These are phyloP conservation scores for Ennomos quercinarius DNA, from an alignment of 2,888 invertebrate genomes.

Conservation along the genomic window DNA sequence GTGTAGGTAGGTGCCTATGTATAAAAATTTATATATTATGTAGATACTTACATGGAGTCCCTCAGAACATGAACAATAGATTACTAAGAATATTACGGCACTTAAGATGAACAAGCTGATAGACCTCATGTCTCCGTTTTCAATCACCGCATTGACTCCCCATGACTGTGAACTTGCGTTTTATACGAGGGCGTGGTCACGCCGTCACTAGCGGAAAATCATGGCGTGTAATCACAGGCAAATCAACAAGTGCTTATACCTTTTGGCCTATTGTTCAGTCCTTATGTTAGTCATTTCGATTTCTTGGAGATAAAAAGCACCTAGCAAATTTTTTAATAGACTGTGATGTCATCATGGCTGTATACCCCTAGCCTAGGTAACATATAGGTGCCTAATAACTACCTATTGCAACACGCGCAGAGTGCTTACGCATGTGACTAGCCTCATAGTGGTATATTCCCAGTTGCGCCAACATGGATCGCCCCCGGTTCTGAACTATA, in stretches of 20 bases:
- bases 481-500: too few relatives aligned
- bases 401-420: too few relatives aligned
- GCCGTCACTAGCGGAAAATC: conserved; percentile 67
- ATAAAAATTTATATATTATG: too few relatives aligned
- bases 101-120: conserved; percentile 49
- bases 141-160: conserved; percentile 61
- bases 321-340: too few relatives aligned
- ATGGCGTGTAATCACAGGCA: conserved; percentile 63
- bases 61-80: conserved; percentile 50
- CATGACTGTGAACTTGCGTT: conserved; percentile 81
- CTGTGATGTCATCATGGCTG: too few relatives aligned
- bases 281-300: conserved; percentile 13
- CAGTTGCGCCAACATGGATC: too few relatives aligned
- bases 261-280: conserved; percentile 23
- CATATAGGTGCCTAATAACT: too few relatives aligned
- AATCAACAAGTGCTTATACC: conserved; percentile 49
- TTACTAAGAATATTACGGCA: conserved; percentile 49
- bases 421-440: too few relatives aligned
- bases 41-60: conserved; percentile 63
- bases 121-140: conserved; percentile 63
- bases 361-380: too few relatives aligned
- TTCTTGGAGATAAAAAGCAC: conserved; percentile 1
- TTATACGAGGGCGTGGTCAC: conserved; percentile 80
- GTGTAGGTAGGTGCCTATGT: too few relatives aligned
- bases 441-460: too few relatives aligned